Percentiles rank a stretch among this genome's conserved stretches.
Evolutionary conservation across 2,113 vertebrate species (phyloP).

Genomic region (Macrotus californicus): DNA sequence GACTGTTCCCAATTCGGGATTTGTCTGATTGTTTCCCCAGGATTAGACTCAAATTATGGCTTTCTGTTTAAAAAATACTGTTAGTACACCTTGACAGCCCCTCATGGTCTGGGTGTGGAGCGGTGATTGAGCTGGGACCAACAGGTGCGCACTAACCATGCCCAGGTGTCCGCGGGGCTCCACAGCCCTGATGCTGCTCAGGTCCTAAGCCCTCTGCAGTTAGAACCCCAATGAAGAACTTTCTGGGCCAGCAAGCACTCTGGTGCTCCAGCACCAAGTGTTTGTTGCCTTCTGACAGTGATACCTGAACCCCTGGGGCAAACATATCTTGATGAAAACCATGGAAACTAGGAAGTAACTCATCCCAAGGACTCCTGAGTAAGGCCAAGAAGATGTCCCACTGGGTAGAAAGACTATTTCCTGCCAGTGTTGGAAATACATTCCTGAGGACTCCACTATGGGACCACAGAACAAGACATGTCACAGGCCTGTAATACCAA

Average conservation of each 20-base stretch:
- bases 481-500: not conserved
- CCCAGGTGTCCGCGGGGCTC: not conserved
- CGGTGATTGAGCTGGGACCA: not conserved
- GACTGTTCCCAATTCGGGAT: not conserved
- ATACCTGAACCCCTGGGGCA: conserved; percentile 83
- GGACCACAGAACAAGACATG: not conserved
- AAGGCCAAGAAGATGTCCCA: not conserved
- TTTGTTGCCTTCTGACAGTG: conserved; percentile 87
- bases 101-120: not conserved
- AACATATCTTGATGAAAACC: not conserved
- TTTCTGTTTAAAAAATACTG: not conserved
- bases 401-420: not conserved
- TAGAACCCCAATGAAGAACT: conserved; percentile 85
- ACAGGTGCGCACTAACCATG: not conserved
- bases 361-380: not conserved
- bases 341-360: not conserved
- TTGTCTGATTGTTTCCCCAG: not conserved
- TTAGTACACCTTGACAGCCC: not conserved
- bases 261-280: conserved; percentile 89
- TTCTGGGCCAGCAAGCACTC: conserved; percentile 81
- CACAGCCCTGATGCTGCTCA: not conserved
- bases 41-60: not conserved
- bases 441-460: not conserved
- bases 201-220: not conserved
- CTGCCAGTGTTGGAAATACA: not conserved